Conservation (phyloP, 2,888 invertebrate genomes). For the Drosophila mimetica region DNA sequence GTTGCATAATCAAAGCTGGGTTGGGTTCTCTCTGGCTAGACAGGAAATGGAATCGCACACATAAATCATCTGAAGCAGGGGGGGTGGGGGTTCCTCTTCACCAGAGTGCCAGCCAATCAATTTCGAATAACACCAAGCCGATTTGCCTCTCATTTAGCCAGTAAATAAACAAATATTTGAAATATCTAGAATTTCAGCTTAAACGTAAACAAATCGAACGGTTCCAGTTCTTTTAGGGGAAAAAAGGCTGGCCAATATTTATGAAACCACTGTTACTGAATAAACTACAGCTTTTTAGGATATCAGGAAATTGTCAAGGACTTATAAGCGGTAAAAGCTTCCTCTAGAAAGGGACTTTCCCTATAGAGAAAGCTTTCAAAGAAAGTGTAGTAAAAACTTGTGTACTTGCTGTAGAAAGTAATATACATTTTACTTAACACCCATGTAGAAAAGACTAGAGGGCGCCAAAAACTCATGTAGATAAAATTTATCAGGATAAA, state of each 20-base stretch:
- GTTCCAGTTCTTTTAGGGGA: background rate
- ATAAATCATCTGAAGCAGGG: background rate
- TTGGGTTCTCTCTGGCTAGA: slow-evolving; percentile 48
- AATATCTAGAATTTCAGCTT: slow-evolving; percentile 21
- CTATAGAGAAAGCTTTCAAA: background rate
- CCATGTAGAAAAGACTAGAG: slow-evolving; percentile 3
- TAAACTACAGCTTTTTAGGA: slow-evolving; percentile 25
- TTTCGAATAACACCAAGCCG: slow-evolving; percentile 11
- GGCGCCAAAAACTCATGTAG: slow-evolving; percentile 8
- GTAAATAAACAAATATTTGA: slow-evolving; percentile 42
- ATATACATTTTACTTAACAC: background rate
- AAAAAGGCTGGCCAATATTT: slow-evolving; percentile 30
- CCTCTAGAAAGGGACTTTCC: background rate
- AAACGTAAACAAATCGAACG: slow-evolving; percentile 65
- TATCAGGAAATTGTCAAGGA: slow-evolving; percentile 12
- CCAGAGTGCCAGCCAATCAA: slow-evolving; percentile 26
- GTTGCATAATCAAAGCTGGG: slow-evolving; percentile 53
- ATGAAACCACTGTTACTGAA: slow-evolving; percentile 43
- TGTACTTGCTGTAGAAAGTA: background rate
- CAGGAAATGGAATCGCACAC: slow-evolving; percentile 68
- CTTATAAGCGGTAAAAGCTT: background rate
- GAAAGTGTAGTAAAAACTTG: background rate
- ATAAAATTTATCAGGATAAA: background rate
- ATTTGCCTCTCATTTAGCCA: slow-evolving; percentile 26
- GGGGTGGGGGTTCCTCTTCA: background rate